Evolutionary conservation across 2,797 vertebrate genomes (phyloP), one percentile per base, ranked within the genome.

Genomic region (Echiichthys vipera): DNA sequence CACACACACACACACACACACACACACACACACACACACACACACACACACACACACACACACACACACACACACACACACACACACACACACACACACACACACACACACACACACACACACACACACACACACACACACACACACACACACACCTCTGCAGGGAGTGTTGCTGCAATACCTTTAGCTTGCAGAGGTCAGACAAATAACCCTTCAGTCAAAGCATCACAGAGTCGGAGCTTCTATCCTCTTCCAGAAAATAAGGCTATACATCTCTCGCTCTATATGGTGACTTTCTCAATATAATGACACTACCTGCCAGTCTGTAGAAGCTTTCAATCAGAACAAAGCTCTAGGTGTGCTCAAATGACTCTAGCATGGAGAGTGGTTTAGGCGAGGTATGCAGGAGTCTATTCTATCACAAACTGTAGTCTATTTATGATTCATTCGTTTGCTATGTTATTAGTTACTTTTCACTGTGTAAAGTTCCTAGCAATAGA

Each of bases 121-220:
- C 47, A 64, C 27, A 51, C 57, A 61, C 43, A 47, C 27, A 71
- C 47, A 74, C 25, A 50, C 32, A 34, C 49, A 22, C 37, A 55
- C 62, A 57, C 55, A 70, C n/a, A 50, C 20, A 50, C 25, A 71
- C 14, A 57, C 61, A 64, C 30, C 61, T 36, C 65, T 81, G 76
- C 64, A 63, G 62, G 57, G 45, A 72, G 64, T 32, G 66, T 32
- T 59, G 15, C 9, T 67, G 63, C 69, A 62, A 39, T 53, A 63
- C 39, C 63, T 81, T 71, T 63, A n/a, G 24, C 56, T 70, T 3
- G 2, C 64, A 72, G 62, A 37, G 62, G 62, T 81, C 77, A 64
- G 69, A 90, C 51, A 85, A 87, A 90, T 74, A 75, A 81, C 65
- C 77, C 51, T 76, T 84, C 78, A 83, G 51, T 36, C 61, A 50